Evolutionary conservation across 1,140 invertebrate species (phyloP), one percentile per base, ranked within the genome.

Genomic region (Atopsyche davidsoni): DNA sequence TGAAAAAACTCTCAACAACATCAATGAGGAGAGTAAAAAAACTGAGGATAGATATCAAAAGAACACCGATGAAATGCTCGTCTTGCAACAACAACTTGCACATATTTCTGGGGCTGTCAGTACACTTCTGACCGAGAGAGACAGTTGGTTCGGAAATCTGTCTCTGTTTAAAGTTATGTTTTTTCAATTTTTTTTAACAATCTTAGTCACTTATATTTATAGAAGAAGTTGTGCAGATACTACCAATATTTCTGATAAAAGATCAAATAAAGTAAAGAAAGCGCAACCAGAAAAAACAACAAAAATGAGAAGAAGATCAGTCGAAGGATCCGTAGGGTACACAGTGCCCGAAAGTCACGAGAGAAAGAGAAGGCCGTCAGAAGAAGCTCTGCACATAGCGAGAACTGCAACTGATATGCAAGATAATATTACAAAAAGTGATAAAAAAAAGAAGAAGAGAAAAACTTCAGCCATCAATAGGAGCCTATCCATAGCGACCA

Each of bases 1-100:
- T 46, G 87, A 93, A 59, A 85, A 87, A 53, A 90, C 89, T 0
- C 77, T 90, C 32, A 69, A 75, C 2, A 79, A 82, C 14, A 76
- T 91, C 64, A 82, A 79, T 34, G 87, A 90, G 53, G 83, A 89
- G 59, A 79, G 79, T 10, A 77, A 77, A 28, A 81, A 81, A 55
- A 77, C 79, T 23, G 80, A 83, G 43, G 86, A 89, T 54, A 74
- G 79, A 21, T 85, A 87, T 57, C 72, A 77, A 39, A 76, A 79
- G 46, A 77, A 79, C 41, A 52, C 78, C n/a, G 80, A 85, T 48
- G 82, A 84, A 59, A 76, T 82, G 58, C 61, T 67, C 0, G 59
- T 61, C 18, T 58, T 86, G 4, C 75, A 76, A 17, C 72, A 80
- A 31, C 80, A 87, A 59, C 69, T 89, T 3, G 67, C 74, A 1